A percentile compares a stretch with the other conserved stretches of the same genome.
Evolutionary conservation across 1,140 invertebrate species (phyloP).

Genomic region (Centruroides sculpturatus): DNA sequence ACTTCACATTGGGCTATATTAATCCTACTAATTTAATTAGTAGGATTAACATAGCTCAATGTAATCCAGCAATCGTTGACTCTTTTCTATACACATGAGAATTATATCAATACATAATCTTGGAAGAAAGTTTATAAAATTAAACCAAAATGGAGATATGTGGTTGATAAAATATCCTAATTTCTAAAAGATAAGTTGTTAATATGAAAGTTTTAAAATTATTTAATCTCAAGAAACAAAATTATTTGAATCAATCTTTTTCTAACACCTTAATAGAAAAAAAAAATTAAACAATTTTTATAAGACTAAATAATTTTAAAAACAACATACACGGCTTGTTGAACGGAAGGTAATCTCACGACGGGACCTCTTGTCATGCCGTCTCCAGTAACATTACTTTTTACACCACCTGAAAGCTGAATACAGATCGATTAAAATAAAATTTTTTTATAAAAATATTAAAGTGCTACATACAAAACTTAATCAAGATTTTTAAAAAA

Average conservation of each 20-base stretch:
- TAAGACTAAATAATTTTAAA: conserved; percentile 5
- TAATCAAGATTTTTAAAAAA: background rate
- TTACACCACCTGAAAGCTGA: conserved; percentile 44
- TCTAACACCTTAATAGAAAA: background rate
- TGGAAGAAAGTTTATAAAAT: too few relatives aligned
- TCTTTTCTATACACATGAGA: too few relatives aligned
- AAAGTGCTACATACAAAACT: too few relatives aligned
- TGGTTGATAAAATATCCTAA: too few relatives aligned
- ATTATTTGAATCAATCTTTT: background rate
- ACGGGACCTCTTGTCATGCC: conserved; percentile 97
- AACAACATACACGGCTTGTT: conserved; percentile 44
- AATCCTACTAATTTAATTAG: too few relatives aligned
- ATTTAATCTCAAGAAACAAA: background rate
- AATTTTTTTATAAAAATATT: background rate
- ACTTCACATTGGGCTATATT: too few relatives aligned
- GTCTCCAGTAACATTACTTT: conserved; percentile 65
- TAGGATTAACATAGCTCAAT: too few relatives aligned
- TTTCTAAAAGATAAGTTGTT: too few relatives aligned
- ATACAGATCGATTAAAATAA: background rate
- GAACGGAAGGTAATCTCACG: conserved; percentile 65
- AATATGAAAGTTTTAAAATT: too few relatives aligned
- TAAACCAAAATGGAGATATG: too few relatives aligned
- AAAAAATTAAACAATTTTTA: background rate
- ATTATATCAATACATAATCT: too few relatives aligned
- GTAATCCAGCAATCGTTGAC: too few relatives aligned